Conservation (phyloP, 2,888 invertebrate species). For the Ochropleura plecta region DNA sequence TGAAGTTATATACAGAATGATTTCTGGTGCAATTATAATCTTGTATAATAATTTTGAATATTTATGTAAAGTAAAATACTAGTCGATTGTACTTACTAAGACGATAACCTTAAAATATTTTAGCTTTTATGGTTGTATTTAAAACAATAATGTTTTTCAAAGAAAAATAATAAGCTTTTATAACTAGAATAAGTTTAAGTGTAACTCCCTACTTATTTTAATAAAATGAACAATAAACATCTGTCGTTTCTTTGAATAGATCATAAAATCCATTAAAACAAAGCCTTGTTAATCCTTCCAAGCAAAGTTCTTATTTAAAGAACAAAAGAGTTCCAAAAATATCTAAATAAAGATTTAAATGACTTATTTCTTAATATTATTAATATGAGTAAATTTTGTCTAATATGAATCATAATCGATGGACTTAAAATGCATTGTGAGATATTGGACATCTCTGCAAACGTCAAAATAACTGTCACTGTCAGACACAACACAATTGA, state of each 20-base stretch:
- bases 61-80: neutral
- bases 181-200: neutral
- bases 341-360: neutral
- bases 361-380: neutral
- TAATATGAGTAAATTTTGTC: neutral
- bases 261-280: conserved; percentile 9
- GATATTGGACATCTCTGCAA: conserved; percentile 3
- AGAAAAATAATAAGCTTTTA: neutral
- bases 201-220: neutral
- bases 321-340: neutral
- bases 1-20: too few species aligned
- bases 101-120: neutral
- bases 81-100: too few species aligned
- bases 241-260: conserved; percentile 12
- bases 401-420: neutral
- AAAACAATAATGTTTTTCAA: neutral
- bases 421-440: neutral
- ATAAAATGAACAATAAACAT: conserved; percentile 3
- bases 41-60: neutral
- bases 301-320: neutral
- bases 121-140: neutral
- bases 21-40: neutral
- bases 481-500: neutral
- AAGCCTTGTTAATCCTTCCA: neutral
- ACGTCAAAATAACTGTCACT: conserved; percentile 6